A percentile compares a stretch with the other conserved stretches of the same genome.
phyloP scores from a whole-genome alignment of 2,797 vertebrate species.

The Gymnocypris eckloni region DNA sequence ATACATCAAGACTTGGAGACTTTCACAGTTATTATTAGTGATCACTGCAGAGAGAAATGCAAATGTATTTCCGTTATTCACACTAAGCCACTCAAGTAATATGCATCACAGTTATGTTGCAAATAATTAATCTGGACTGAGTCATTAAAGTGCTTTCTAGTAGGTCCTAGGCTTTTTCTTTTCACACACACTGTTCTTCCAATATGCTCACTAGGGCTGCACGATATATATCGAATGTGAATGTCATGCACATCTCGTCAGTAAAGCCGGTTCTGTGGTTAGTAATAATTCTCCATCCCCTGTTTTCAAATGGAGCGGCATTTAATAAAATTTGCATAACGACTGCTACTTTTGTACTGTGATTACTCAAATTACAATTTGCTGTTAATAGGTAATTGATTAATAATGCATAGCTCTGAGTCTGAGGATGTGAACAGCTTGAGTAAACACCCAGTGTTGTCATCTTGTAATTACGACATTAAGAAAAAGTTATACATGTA shows the following conservation, averaged over 20 bases:
- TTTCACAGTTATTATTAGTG: conserved; percentile 16
- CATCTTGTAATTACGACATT: background rate
- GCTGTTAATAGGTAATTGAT: background rate
- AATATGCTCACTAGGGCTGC: too few species aligned
- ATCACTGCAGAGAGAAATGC: conserved; percentile 18
- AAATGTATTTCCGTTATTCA: conserved; percentile 19
- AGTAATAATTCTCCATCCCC: too few species aligned
- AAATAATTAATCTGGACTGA: background rate
- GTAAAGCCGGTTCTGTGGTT: too few species aligned
- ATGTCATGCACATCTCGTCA: too few species aligned
- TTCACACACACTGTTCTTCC: too few species aligned
- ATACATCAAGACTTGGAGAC: conserved; percentile 3
- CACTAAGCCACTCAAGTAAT: background rate
- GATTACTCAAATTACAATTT: background rate
- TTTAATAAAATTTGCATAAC: background rate
- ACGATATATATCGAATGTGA: too few species aligned
- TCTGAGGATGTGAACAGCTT: background rate
- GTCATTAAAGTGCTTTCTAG: background rate
- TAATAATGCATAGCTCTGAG: background rate
- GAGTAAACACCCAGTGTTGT: background rate
- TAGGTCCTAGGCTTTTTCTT: background rate
- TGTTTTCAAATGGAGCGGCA: too few species aligned
- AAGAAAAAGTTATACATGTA: background rate
- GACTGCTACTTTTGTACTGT: background rate
- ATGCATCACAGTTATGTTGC: background rate